These are phyloP conservation scores for Apaloderma vittatum DNA, from an alignment of 2,113 vertebrate species.

Conservation along the genomic window DNA sequence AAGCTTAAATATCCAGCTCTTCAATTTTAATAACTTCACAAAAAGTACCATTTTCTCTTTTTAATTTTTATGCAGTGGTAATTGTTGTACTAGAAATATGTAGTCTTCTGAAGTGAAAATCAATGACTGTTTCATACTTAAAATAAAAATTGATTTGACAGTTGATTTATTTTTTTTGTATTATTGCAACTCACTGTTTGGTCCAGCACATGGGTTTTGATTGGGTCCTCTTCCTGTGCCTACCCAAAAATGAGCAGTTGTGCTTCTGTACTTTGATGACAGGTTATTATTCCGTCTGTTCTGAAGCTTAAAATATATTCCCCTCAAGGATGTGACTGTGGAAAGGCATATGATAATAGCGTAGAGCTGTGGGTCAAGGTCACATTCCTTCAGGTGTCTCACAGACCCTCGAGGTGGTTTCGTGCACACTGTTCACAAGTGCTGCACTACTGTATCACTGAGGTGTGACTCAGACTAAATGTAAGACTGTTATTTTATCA, in stretches of 20 bases:
- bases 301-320: background rate
- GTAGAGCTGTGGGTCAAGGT: background rate
- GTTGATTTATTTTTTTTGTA: background rate
- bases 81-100: constrained; percentile 57
- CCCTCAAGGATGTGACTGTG: background rate
- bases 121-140: constrained; percentile 65
- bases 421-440: rapidly evolving
- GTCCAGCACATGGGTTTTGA: background rate
- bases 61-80: constrained; percentile 60
- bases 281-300: background rate
- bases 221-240: background rate
- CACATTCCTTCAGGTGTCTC: background rate
- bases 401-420: background rate
- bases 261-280: background rate
- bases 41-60: constrained; percentile 38
- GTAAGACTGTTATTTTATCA: background rate
- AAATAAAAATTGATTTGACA: constrained; percentile 65
- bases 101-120: constrained; percentile 69
- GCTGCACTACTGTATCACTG: background rate
- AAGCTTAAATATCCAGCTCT: constrained; percentile 54
- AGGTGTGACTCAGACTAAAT: background rate
- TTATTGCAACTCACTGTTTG: background rate
- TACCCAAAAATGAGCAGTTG: background rate
- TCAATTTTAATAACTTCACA: constrained; percentile 65
- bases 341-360: background rate